Evolutionary conservation across 1,140 invertebrate species (phyloP).

Genomic region (Drosophila albomicans): DNA sequence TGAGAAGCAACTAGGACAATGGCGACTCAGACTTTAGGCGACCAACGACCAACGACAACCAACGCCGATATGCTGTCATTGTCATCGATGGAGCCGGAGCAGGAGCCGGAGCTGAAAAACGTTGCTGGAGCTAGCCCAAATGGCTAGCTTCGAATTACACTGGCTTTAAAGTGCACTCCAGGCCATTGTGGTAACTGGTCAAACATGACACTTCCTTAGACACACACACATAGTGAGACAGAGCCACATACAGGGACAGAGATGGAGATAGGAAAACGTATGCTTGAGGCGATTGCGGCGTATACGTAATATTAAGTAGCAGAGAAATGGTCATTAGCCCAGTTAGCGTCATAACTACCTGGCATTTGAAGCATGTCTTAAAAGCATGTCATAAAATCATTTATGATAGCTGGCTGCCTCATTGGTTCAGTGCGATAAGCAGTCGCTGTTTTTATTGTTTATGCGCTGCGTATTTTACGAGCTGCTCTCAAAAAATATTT

Average conservation of each 20-base stretch:
- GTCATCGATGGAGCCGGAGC: slow-evolving; percentile 54
- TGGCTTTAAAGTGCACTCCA: slow-evolving; percentile 67
- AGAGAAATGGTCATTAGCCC: slow-evolving; percentile 25
- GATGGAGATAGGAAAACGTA: not conserved
- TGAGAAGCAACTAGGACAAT: slow-evolving; percentile 55
- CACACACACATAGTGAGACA: slow-evolving; percentile 6
- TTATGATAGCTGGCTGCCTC: slow-evolving; percentile 32
- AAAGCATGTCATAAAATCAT: slow-evolving; percentile 37
- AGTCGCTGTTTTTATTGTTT: slow-evolving; percentile 29
- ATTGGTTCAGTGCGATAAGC: slow-evolving; percentile 43
- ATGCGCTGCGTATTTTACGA: slow-evolving; percentile 37
- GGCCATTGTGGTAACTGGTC: slow-evolving; percentile 57
- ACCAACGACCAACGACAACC: slow-evolving; percentile 25
- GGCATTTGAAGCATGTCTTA: slow-evolving; percentile 14
- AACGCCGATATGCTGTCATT: slow-evolving; percentile 60
- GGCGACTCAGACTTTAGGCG: slow-evolving; percentile 45
- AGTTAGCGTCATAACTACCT: slow-evolving; percentile 35
- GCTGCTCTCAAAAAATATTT: slow-evolving; percentile 16
- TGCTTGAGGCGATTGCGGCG: slow-evolving; percentile 13
- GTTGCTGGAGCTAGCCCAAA: slow-evolving; percentile 15
- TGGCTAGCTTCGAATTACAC: slow-evolving; percentile 67
- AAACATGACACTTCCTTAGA: slow-evolving; percentile 65
- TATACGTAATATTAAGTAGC: slow-evolving; percentile 43
- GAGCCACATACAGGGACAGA: not conserved
- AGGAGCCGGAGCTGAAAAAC: slow-evolving; percentile 20